phyloP scores from a whole-genome alignment of 2,797 vertebrate genomes.

The Nyctalus aviator region DNA sequence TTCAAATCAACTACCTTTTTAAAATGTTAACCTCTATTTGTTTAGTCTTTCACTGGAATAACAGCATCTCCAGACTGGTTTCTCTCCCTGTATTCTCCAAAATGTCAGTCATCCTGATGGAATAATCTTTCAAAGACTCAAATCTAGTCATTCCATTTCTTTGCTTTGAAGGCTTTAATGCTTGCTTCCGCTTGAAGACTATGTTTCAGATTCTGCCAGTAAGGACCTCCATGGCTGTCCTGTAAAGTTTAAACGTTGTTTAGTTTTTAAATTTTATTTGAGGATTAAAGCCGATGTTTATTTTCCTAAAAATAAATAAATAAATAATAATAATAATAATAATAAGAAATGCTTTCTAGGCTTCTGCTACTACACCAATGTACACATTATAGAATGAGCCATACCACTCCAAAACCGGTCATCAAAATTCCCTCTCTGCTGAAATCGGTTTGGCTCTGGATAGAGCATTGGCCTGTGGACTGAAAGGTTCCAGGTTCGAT shows the following conservation, averaged over 20 bases:
- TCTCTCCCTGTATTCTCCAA: neutral
- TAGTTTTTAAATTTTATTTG: too few species aligned
- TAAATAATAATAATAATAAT: too few species aligned
- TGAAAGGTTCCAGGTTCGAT: too few species aligned
- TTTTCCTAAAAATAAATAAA: too few species aligned
- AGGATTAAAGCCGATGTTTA: too few species aligned
- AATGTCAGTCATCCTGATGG: neutral
- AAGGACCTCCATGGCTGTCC: neutral
- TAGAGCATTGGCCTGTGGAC: too few species aligned
- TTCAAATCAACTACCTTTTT: neutral
- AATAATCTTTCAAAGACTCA: neutral
- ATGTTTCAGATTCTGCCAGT: neutral
- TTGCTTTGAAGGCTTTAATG: neutral
- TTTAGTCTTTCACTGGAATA: neutral
- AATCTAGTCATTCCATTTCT: neutral
- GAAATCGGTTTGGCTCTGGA: too few species aligned
- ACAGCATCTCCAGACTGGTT: neutral
- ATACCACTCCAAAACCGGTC: neutral
- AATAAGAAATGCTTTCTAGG: neutral
- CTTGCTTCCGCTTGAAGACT: neutral
- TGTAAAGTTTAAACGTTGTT: neutral
- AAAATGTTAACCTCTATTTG: neutral
- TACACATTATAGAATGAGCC: neutral
- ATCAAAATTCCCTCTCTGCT: neutral
- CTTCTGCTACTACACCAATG: neutral